Evolutionary conservation across 1,140 invertebrate genomes (phyloP).

Genomic region (Caerostris darwini): DNA sequence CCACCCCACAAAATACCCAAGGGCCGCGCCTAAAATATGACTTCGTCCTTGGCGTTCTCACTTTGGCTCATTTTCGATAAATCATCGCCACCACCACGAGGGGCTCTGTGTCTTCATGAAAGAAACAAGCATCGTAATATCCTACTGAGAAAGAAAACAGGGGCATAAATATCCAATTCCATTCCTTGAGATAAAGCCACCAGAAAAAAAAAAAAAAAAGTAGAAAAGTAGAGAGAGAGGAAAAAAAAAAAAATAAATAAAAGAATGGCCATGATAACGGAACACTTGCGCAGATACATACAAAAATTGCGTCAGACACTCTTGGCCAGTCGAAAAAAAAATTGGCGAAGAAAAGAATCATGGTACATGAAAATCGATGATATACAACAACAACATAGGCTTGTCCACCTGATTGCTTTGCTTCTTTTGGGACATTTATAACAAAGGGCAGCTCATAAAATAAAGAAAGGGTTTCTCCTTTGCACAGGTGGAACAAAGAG

Average conservation of each 20-base stretch:
- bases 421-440: conserved; percentile 64
- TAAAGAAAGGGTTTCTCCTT: background rate
- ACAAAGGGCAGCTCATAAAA: conserved; percentile 34
- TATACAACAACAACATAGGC: conserved; percentile 19
- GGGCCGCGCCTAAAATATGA: conserved; percentile 24
- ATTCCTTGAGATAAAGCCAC: conserved; percentile 66
- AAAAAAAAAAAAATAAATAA: conserved; percentile 38
- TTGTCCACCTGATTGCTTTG: conserved; percentile 35
- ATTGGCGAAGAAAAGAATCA: conserved; percentile 19
- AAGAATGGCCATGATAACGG: conserved; percentile 40
- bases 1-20: conserved; percentile 21
- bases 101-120: conserved; percentile 62
- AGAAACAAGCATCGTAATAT: conserved; percentile 70
- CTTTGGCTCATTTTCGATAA: conserved; percentile 57
- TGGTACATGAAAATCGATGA: conserved; percentile 71
- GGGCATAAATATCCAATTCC: conserved; percentile 72
- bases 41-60: background rate
- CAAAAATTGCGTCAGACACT: conserved; percentile 2
- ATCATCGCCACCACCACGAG: conserved; percentile 25
- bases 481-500: conserved; percentile 32
- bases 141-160: conserved; percentile 48
- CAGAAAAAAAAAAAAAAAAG: conserved; percentile 34
- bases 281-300: conserved; percentile 39
- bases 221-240: background rate
- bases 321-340: background rate